Evolutionary conservation across 2,797 vertebrate genomes (phyloP), one percentile per base, ranked within the genome.

Genomic region (Coracias cyanogaster): DNA sequence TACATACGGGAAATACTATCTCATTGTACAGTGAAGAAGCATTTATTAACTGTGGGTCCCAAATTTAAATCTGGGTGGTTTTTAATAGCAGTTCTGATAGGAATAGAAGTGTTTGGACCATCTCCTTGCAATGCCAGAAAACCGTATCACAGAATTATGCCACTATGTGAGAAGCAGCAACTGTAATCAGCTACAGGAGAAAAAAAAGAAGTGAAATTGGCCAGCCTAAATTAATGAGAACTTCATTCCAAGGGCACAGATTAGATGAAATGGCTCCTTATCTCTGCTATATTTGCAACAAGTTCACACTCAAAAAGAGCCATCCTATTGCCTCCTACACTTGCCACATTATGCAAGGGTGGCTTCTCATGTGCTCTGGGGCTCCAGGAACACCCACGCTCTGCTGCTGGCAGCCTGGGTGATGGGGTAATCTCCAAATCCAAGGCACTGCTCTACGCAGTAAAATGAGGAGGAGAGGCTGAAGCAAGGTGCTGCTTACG

Each of bases 1-100:
- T 64, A 70, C 80, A 94, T 73, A 71, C 48, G 25, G 51, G 88
- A 96, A 95, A 58, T 65, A 84, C 54, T 94, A 84, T 90, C 64
- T 84, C 78, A 61, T 82, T 91, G 66, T 89, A 70, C 77, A 67
- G 35, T 20, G 83, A 90, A 89, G 74, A 83, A 80, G 28, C 81
- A 84, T 96, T 90, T 92, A 92, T 95, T 93, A 96, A 71, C 67
- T 33, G 70, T 45, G 73, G 77, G 45, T 64, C 90, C 90, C 83
- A 93, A 92, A 93, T 96, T 94, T 95, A 96, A 86, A 77, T 89
- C 67, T 25, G 73, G 7, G 45, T 64, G 7, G 39, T 93, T 95
- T 87, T 93, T 71, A 95, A 61, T 61, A 87, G 60, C n/a, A 29
- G 26, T 35, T 90, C 60, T 89, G 88, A 86, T 89, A 86, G 18